phyloP scores from a whole-genome alignment of 2,113 vertebrate species.

The Lichenostomus cassidix region DNA sequence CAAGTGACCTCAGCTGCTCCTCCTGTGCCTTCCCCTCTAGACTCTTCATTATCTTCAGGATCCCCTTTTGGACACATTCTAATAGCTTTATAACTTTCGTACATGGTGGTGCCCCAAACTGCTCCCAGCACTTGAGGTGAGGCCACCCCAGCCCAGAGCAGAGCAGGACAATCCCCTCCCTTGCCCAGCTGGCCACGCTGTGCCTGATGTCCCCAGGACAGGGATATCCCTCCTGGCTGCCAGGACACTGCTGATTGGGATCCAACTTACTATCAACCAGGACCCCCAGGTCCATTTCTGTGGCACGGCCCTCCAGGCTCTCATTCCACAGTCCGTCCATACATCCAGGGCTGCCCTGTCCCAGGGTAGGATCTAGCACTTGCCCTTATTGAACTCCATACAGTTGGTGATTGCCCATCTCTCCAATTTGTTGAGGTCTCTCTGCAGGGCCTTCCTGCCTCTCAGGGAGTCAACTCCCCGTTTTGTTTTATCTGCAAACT shows the following conservation, averaged over 20 bases:
- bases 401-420: neutral
- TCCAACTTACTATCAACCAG: rapidly evolving
- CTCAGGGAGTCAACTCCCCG: neutral
- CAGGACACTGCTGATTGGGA: neutral
- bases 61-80: neutral
- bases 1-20: neutral
- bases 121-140: rapidly evolving
- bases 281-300: neutral
- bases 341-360: neutral
- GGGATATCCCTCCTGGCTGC: rapidly evolving
- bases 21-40: neutral
- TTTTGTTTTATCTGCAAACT: neutral
- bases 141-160: neutral
- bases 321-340: neutral
- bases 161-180: neutral
- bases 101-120: neutral
- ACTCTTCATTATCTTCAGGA: neutral
- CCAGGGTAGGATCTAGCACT: neutral
- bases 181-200: rapidly evolving
- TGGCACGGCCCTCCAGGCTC: neutral
- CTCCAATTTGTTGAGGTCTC: neutral
- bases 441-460: neutral
- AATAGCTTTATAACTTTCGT: neutral
- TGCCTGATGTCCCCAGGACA: rapidly evolving
- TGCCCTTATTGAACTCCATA: neutral